Evolutionary conservation across 2,113 vertebrate species (phyloP), one percentile per base, ranked within the genome.

Genomic region (Spea multiplicata): DNA sequence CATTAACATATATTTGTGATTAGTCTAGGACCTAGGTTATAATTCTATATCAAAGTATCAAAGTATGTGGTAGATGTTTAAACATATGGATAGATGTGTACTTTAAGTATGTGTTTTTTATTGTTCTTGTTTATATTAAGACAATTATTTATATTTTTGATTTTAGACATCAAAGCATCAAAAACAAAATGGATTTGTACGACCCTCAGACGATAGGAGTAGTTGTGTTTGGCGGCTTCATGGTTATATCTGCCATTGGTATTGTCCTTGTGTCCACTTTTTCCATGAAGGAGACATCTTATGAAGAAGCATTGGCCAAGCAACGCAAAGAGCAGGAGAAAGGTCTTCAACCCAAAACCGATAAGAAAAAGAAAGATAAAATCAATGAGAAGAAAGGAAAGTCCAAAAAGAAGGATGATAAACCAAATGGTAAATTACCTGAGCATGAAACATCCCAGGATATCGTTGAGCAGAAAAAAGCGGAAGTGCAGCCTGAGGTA

Each of bases 221-320:
- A 71, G 84, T 97, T 91, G 95, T 98, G 84, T 98, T 98, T 57
- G 96, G 96, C 81, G 95, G 95, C 81, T 98, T 98, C 86, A 98
- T 98, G 96, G 91, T 98, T 71, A 91, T 98, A 87, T 98, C 96
- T 3, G 96, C 95, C 74, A 85, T 98, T 0, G 95, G 95, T 76
- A 98, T 98, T 73, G 95, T 93, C 75, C 85, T 98, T 48, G 95
- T 98, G 69, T 98, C 95, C 68, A 95, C 95, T 71, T 97, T 98
- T 84, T 97, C 96, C 81, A 97, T 98, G 96, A 98, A 98, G 87
- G 96, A 98, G 86, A 98, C 95, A 0, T 96, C 96, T 0, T 98
- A 97, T 0, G 96, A 98, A 86, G 96, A 98, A 86, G 96, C 96
- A 55, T 86, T 98, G 75, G 96, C 95, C 64, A 97, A 95, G 83